Percentiles rank a stretch among this genome's conserved stretches.
Conservation (phyloP, 1,140 invertebrate species). For the Polypedilum vanderplanki region DNA sequence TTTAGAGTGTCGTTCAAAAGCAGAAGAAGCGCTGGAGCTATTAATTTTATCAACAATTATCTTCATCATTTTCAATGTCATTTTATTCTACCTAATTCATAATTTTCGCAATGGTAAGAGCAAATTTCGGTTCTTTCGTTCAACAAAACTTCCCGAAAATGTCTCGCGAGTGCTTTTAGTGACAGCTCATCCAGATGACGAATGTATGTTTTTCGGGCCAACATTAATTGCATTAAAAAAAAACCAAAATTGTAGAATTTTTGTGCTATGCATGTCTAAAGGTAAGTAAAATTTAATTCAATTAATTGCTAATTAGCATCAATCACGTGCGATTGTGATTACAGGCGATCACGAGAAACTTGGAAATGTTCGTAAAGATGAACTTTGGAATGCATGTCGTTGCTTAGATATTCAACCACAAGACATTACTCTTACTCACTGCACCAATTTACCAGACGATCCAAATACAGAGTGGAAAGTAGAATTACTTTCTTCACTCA, state of each 20-base stretch:
- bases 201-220: conserved; percentile 97
- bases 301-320: background rate
- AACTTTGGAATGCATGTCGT: conserved; percentile 70
- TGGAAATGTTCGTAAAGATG: conserved; percentile 59
- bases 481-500: conserved; percentile 60
- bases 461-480: conserved; percentile 66
- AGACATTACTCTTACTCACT: conserved; percentile 65
- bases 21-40: background rate
- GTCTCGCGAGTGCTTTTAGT: conserved; percentile 63
- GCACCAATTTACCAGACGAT: conserved; percentile 67
- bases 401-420: conserved; percentile 67
- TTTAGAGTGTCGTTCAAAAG: background rate
- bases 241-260: conserved; percentile 58
- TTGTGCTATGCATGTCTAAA: conserved; percentile 78
- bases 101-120: conserved; percentile 7
- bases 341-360: conserved; percentile 66
- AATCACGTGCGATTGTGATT: conserved; percentile 34
- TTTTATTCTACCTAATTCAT: background rate
- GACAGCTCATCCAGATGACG: conserved; percentile 92
- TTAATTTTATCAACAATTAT: background rate
- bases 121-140: background rate
- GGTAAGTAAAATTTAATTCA: conserved; percentile 50
- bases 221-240: conserved; percentile 63
- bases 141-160: background rate
- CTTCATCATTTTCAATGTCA: background rate